Evolutionary conservation across 2,113 vertebrate genomes (phyloP).

Genomic region (Aptenodytes patagonicus): DNA sequence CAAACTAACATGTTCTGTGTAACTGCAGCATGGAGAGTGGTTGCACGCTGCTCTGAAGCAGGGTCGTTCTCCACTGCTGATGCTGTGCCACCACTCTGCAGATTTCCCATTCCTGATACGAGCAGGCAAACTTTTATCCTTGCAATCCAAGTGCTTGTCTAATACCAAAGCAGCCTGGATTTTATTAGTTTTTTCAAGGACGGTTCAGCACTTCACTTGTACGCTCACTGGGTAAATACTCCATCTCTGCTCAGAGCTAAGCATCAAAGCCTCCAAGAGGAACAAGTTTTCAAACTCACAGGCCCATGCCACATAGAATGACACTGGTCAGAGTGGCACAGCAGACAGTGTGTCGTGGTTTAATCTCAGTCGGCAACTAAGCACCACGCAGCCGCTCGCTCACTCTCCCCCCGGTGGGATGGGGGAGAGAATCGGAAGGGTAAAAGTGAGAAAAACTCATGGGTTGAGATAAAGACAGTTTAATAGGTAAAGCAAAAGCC

Average conservation of each 20-base stretch:
- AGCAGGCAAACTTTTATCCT: background rate
- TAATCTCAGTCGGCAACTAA: too few relatives aligned
- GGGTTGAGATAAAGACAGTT: too few relatives aligned
- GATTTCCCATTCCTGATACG: background rate
- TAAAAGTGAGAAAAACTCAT: too few relatives aligned
- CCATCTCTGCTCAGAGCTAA: background rate
- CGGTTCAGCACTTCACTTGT: background rate
- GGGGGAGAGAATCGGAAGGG: too few relatives aligned
- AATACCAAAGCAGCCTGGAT: background rate
- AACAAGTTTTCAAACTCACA: background rate
- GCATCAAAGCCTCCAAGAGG: background rate
- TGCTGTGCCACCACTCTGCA: background rate
- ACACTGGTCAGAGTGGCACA: background rate
- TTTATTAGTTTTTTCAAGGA: background rate
- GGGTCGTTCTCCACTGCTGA: background rate
- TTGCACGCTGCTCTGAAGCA: background rate
- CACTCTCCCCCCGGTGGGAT: too few relatives aligned
- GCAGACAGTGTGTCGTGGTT: background rate
- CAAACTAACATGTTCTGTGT: background rate
- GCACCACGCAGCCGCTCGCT: too few relatives aligned
- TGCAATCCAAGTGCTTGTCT: background rate
- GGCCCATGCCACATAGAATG: background rate
- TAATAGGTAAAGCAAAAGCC: too few relatives aligned
- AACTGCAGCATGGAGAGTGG: fast-evolving
- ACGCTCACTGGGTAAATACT: background rate